phyloP scores from a whole-genome alignment of 2,113 vertebrate species.

The Aramus guarauna region DNA sequence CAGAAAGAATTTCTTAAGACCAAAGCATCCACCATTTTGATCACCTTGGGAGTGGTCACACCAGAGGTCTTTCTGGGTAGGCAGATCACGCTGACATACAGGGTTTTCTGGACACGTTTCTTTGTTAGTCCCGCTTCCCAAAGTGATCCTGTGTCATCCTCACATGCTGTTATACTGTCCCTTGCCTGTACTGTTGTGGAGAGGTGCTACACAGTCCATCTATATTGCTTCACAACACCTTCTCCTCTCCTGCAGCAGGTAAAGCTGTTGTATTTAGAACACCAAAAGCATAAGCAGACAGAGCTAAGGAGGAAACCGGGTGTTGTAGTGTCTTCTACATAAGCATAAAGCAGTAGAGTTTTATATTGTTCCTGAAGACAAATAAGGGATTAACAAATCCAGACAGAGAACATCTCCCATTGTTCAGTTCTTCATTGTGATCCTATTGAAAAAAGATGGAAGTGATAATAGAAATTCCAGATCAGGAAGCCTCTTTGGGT shows the following conservation, averaged over 20 bases:
- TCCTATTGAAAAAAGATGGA: neutral
- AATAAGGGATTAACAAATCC: neutral
- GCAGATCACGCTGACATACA: neutral
- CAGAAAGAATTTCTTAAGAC: neutral
- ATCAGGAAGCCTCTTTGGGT: neutral
- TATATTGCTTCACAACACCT: neutral
- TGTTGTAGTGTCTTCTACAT: neutral
- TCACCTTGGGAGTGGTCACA: fast-evolving
- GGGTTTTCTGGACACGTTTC: neutral
- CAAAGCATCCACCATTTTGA: neutral
- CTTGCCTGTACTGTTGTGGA: neutral
- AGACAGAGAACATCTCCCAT: neutral
- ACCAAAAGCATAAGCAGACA: neutral
- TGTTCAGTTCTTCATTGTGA: neutral
- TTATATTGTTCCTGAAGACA: neutral
- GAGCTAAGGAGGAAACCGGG: neutral
- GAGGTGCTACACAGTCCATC: neutral
- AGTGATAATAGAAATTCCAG: neutral
- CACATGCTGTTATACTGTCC: neutral
- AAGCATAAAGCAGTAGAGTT: neutral
- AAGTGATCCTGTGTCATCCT: neutral
- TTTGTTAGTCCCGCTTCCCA: neutral
- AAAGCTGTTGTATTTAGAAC: neutral
- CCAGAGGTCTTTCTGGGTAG: neutral
- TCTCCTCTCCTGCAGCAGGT: neutral